Conservation (phyloP, 2,888 invertebrate genomes). For the Ophraella communa region DNA sequence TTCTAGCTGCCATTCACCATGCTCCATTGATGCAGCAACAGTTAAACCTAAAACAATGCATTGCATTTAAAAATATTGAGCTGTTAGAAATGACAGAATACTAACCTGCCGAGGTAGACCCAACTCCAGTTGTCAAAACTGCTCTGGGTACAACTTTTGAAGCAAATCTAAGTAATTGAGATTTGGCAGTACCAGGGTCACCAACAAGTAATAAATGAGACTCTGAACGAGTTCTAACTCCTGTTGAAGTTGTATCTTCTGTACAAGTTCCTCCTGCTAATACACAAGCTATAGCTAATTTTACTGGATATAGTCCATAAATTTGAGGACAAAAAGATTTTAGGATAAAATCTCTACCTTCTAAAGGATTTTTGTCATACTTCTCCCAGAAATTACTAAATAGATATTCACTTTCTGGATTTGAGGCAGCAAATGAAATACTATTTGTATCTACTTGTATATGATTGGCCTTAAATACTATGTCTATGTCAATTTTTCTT, state of each 20-base stretch:
- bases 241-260: conserved; percentile 57
- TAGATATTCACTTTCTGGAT: conserved; percentile 71
- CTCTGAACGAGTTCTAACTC: conserved; percentile 70
- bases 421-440: conserved; percentile 61
- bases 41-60: conserved; percentile 67
- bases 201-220: conserved; percentile 87
- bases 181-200: conserved; percentile 90
- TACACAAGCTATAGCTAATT: conserved; percentile 80
- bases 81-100: background rate
- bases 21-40: conserved; percentile 85
- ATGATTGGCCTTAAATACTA: conserved; percentile 75
- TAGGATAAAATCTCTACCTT: conserved; percentile 79
- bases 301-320: conserved; percentile 86
- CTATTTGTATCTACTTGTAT: conserved; percentile 69
- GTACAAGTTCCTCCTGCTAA: conserved; percentile 66
- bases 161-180: conserved; percentile 76
- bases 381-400: conserved; percentile 77
- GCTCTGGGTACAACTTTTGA: conserved; percentile 73
- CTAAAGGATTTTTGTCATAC: conserved; percentile 68
- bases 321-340: conserved; percentile 87
- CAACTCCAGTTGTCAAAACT: conserved; percentile 85
- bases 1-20: conserved; percentile 89
- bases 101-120: conserved; percentile 78
- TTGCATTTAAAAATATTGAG: background rate
- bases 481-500: conserved; percentile 71